These are phyloP conservation scores for Alfaro cultratus DNA, from an alignment of 2,797 vertebrate genomes.

Conservation along the genomic window DNA sequence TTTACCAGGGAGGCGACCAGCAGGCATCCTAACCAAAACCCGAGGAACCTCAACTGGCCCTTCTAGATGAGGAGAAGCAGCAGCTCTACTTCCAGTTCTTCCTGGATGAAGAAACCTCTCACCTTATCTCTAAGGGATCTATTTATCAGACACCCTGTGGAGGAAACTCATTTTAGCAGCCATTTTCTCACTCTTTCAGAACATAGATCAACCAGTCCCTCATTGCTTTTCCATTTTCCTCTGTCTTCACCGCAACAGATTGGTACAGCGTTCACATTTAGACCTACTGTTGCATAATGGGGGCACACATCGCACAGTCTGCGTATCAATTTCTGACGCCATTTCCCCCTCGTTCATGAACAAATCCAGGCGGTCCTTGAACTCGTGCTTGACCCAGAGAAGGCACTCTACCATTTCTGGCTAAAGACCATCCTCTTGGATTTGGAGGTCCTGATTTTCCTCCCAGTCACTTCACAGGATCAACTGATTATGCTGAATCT, in stretches of 20 bases:
- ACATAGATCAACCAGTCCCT: background rate
- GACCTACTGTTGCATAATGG: background rate
- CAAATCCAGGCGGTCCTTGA: background rate
- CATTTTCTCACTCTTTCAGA: background rate
- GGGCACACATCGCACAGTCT: background rate
- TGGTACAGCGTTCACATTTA: too few relatives aligned
- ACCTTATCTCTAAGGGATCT: too few relatives aligned
- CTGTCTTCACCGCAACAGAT: background rate
- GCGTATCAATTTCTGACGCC: background rate
- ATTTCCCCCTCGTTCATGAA: background rate
- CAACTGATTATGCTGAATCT: background rate
- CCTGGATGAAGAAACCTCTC: too few relatives aligned
- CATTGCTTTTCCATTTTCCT: background rate
- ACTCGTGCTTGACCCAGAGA: background rate
- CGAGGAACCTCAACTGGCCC: background rate
- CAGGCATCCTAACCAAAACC: background rate
- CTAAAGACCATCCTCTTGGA: background rate
- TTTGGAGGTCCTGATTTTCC: background rate
- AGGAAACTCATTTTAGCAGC: background rate
- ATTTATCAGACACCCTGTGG: too few relatives aligned
- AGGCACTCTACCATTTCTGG: background rate
- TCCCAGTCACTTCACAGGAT: background rate
- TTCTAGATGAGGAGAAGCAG: background rate
- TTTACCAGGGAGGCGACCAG: too few relatives aligned
- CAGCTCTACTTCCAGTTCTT: too few relatives aligned